These are phyloP conservation scores for Crenichthys baileyi DNA, from an alignment of 2,797 vertebrate genomes.

Conservation along the genomic window DNA sequence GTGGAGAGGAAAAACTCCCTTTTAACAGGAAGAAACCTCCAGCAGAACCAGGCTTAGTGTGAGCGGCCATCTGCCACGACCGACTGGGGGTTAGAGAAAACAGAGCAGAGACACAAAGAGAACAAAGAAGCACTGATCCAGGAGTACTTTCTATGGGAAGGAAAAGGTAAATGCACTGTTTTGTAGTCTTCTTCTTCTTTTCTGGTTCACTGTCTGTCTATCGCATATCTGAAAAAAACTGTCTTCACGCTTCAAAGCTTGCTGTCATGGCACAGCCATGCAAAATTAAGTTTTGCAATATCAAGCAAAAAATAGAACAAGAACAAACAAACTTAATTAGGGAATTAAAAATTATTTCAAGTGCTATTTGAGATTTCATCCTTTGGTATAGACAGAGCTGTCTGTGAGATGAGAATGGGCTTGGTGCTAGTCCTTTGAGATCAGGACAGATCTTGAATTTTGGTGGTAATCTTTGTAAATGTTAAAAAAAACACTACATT, in stretches of 20 bases:
- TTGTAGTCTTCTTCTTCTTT: constrained; percentile 46
- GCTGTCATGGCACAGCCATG: constrained; percentile 14
- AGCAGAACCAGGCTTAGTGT: too few relatives aligned
- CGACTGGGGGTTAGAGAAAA: too few relatives aligned
- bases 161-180: too few relatives aligned
- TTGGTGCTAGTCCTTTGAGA: neutral
- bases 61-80: too few relatives aligned
- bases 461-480: neutral
- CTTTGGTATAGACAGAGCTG: neutral
- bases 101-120: too few relatives aligned
- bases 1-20: too few relatives aligned
- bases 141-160: too few relatives aligned
- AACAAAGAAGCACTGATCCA: too few relatives aligned
- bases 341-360: neutral
- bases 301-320: neutral
- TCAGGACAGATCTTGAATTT: neutral
- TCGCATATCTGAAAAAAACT: constrained; percentile 36
- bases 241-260: constrained; percentile 27
- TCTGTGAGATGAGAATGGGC: neutral
- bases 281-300: constrained; percentile 8
- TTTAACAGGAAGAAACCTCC: too few relatives aligned
- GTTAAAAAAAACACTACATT: neutral
- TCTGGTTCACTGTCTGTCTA: constrained; percentile 39
- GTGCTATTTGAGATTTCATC: neutral
- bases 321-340: neutral